Base-by-base conservation (phyloP, 1,140 invertebrate species). In the Pachypeltis micranthus region DNA sequence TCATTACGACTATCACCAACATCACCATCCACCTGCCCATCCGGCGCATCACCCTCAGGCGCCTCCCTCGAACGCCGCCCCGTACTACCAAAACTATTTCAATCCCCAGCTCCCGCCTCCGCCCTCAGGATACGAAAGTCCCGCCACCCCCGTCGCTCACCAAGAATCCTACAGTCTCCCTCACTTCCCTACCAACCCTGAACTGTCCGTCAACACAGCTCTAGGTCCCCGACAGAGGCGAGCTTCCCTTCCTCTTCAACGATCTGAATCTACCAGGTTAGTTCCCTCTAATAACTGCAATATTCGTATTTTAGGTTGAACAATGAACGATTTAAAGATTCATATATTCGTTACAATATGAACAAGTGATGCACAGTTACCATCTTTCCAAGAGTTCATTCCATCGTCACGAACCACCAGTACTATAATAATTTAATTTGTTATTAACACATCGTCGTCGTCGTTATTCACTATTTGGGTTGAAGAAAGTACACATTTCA, bases 251-350 rank as follows among this genome's bases (percentile, higher is more conserved):
- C 86, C 85, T 1, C 78, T 87, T 0, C 86, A 88, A 71, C 77
- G 86, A 65, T 87, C 86, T 1, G 85, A 87, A 72, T 88, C 86
- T 2, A 85, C 83, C 39, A 85, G 84, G 75, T 76, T 71, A 69
- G 4, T 57, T n/a, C 23, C 47, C n/a, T n/a, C n/a, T n/a, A n/a
- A n/a, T n/a, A n/a, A n/a, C n/a, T n/a, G n/a, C n/a, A n/a, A n/a
- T n/a, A n/a, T n/a, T n/a, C n/a, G n/a, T n/a, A n/a, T n/a, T n/a
- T n/a, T n/a, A n/a, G n/a, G n/a, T n/a, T n/a, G n/a, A n/a, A n/a
- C n/a, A n/a, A n/a, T n/a, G n/a, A n/a, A n/a, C n/a, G n/a, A n/a
- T n/a, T n/a, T n/a, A n/a, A n/a, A n/a, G n/a, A n/a, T n/a, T n/a
- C n/a, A n/a, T n/a, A n/a, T n/a, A n/a, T n/a, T n/a, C n/a, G n/a